Percentiles rank a stretch among this genome's conserved stretches.
These are phyloP conservation scores for Dione juno DNA, from an alignment of 2,888 invertebrate species.

Conservation along the genomic window DNA sequence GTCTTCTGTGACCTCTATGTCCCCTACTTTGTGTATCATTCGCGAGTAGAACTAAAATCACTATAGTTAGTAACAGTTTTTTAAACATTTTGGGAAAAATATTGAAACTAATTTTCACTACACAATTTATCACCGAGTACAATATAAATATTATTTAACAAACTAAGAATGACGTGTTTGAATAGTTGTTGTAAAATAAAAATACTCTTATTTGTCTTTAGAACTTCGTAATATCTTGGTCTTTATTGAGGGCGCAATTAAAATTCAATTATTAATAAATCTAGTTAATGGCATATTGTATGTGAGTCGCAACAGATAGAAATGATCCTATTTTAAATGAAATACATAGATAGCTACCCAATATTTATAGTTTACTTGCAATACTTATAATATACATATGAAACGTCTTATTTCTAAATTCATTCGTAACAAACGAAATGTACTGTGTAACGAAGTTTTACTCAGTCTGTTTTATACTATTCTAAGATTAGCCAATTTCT, in stretches of 20 bases:
- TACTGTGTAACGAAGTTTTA: too few relatives aligned
- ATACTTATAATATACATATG: too few relatives aligned
- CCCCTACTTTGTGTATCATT: conserved; percentile 8
- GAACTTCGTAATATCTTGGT: not conserved
- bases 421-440: too few relatives aligned
- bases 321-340: not conserved
- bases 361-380: too few relatives aligned
- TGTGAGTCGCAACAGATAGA: not conserved
- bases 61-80: not conserved
- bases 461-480: too few relatives aligned
- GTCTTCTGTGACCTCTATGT: not conserved
- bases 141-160: not conserved
- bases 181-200: conserved; percentile 1
- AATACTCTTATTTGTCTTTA: not conserved
- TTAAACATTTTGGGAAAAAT: conserved; percentile 3
- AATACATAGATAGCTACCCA: not conserved
- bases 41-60: not conserved
- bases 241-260: conserved; percentile 16
- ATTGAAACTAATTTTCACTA: not conserved
- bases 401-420: too few relatives aligned
- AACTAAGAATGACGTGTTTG: not conserved
- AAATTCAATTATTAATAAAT: conserved; percentile 21
- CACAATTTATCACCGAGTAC: not conserved
- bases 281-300: not conserved
- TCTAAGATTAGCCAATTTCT: too few relatives aligned